Conservation (phyloP, 2,113 vertebrate genomes). For the Okapia johnstoni region DNA sequence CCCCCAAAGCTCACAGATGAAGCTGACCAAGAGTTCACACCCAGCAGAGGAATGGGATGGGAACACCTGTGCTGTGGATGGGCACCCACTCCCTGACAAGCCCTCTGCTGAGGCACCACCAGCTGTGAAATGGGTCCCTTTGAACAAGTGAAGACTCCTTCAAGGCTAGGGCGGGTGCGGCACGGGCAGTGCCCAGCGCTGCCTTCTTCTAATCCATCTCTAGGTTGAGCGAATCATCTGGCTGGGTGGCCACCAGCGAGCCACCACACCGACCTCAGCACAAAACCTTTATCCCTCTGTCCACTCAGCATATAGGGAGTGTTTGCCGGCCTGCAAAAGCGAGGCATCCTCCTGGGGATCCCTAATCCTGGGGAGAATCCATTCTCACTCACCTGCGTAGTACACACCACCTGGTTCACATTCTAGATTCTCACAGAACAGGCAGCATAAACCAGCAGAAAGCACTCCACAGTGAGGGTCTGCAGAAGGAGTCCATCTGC, state of each 20-base stretch:
- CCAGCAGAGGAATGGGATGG: neutral
- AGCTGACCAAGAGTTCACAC: neutral
- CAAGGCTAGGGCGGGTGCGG: no score
- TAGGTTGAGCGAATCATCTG: neutral
- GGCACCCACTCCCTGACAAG: no score
- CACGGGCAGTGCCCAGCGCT: fast-evolving
- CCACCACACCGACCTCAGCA: neutral
- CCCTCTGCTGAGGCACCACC: neutral
- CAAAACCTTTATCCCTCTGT: neutral
- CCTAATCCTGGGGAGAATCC: neutral
- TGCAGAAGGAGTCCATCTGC: no score
- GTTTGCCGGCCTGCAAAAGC: neutral
- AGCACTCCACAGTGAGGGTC: no score
- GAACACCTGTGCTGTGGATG: neutral
- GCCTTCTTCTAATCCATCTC: neutral
- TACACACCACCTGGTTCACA: neutral
- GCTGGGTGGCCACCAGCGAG: no score
- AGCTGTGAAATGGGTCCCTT: neutral
- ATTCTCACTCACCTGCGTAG: neutral
- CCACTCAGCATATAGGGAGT: neutral
- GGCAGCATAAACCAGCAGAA: neutral
- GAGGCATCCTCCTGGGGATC: neutral
- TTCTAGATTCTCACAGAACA: neutral
- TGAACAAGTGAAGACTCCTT: neutral
- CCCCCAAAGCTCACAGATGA: neutral